These are phyloP conservation scores for Sorex maritimensis DNA, from an alignment of 2,797 vertebrate genomes.

Conservation along the genomic window DNA sequence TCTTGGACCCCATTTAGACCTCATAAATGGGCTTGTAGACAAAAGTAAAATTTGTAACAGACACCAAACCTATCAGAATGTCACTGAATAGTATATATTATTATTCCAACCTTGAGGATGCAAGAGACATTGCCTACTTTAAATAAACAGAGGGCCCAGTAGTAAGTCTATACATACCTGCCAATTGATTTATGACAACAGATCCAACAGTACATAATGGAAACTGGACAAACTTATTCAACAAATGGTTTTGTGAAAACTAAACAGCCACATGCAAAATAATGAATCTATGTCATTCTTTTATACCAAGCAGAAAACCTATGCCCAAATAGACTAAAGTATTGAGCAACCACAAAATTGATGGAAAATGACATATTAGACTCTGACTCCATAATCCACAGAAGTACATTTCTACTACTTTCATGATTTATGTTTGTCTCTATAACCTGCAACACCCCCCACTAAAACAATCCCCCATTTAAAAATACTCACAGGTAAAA, in stretches of 20 bases:
- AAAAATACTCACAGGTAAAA: too few relatives aligned
- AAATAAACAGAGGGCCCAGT: not conserved
- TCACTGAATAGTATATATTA: too few relatives aligned
- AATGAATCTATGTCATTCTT: not conserved
- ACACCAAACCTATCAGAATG: not conserved
- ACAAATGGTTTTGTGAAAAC: not conserved
- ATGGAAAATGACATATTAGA: not conserved
- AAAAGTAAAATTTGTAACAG: not conserved
- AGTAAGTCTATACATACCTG: not conserved
- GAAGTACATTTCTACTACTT: not conserved
- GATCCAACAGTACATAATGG: not conserved
- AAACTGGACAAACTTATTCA: not conserved
- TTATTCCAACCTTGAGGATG: not conserved
- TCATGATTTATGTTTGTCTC: not conserved
- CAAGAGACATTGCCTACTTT: not conserved
- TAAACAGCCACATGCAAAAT: not conserved
- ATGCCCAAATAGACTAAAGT: not conserved
- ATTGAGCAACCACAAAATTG: not conserved
- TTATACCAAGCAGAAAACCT: not conserved
- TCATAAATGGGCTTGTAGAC: not conserved
- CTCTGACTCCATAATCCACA: not conserved
- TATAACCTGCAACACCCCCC: not conserved
- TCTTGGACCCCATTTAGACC: not conserved
- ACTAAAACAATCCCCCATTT: not conserved
- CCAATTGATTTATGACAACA: not conserved